Evolutionary conservation across 2,888 invertebrate species (phyloP).

Genomic region (Macaria liturata): DNA sequence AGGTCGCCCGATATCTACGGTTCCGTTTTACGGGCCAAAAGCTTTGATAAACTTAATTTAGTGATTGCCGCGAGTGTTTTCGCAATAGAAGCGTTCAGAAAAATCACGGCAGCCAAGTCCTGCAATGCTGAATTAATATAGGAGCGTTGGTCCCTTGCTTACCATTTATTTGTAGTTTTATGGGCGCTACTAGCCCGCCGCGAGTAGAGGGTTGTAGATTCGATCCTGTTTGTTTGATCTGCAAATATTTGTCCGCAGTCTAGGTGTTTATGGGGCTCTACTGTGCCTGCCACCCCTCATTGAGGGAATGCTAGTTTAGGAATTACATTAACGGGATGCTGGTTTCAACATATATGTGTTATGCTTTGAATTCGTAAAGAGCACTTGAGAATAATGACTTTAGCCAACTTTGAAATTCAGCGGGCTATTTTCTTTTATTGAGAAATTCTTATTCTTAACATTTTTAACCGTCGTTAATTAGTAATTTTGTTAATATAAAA

Average conservation of each 20-base stretch:
- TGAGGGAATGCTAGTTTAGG: slow-evolving; percentile 13
- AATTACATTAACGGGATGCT: slow-evolving; percentile 1
- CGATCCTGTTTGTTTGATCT: slow-evolving; percentile 16
- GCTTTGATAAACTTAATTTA: slow-evolving; percentile 26
- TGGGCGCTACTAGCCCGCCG: slow-evolving; percentile 11
- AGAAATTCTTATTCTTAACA: too few species aligned
- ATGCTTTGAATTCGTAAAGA: too few species aligned
- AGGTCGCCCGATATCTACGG: slow-evolving; percentile 31
- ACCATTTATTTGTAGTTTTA: slow-evolving; percentile 12
- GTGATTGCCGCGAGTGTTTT: slow-evolving; percentile 16
- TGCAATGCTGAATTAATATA: too few species aligned
- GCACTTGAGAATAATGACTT: too few species aligned
- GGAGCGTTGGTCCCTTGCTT: neutral
- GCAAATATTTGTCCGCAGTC: slow-evolving; percentile 21
- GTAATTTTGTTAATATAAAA: too few species aligned
- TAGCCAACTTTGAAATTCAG: too few species aligned
- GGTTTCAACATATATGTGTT: too few species aligned
- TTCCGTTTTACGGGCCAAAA: slow-evolving; percentile 27
- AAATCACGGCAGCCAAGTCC: too few species aligned
- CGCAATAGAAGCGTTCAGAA: too few species aligned
- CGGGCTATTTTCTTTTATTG: too few species aligned
- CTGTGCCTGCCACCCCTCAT: neutral
- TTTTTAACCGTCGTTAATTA: too few species aligned
- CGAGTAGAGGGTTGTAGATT: slow-evolving; percentile 12
- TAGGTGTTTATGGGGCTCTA: slow-evolving; percentile 18